phyloP scores from a whole-genome alignment of 2,113 vertebrate species.

The Alligator sinensis region DNA sequence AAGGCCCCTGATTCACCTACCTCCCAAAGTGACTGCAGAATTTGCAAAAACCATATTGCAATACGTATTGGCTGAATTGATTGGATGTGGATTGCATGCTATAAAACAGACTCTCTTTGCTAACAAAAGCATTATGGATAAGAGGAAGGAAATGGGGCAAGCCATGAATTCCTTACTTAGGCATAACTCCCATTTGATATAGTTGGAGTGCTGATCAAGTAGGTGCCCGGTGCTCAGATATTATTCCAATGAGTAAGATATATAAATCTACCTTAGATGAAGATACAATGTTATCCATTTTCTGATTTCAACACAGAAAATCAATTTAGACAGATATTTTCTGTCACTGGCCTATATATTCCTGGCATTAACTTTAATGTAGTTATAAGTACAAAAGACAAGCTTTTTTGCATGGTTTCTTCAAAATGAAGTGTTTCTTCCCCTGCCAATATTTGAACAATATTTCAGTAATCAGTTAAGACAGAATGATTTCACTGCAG shows the following conservation, averaged over 20 bases:
- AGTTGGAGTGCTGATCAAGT: background rate
- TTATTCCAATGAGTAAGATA: background rate
- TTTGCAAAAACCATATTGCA: background rate
- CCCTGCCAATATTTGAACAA: background rate
- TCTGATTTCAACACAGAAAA: background rate
- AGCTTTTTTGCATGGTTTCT: background rate
- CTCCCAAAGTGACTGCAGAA: background rate
- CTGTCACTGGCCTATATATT: background rate
- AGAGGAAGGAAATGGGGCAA: background rate
- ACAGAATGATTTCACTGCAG: slow-evolving; percentile 2
- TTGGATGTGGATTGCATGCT: background rate
- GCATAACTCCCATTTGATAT: slow-evolving; percentile 4
- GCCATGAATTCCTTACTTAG: background rate
- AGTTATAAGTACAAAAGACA: background rate
- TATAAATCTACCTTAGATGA: background rate
- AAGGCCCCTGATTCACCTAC: background rate
- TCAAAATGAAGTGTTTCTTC: slow-evolving; percentile 3
- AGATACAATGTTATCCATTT: background rate
- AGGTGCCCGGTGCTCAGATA: background rate
- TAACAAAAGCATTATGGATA: background rate
- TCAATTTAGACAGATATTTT: background rate
- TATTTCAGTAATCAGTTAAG: slow-evolving; percentile 15
- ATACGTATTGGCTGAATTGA: background rate
- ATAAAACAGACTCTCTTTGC: background rate
- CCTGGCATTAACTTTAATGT: background rate